These are phyloP conservation scores for Ommatoiulus sabulosus DNA, from an alignment of 2,888 invertebrate species.

Conservation along the genomic window DNA sequence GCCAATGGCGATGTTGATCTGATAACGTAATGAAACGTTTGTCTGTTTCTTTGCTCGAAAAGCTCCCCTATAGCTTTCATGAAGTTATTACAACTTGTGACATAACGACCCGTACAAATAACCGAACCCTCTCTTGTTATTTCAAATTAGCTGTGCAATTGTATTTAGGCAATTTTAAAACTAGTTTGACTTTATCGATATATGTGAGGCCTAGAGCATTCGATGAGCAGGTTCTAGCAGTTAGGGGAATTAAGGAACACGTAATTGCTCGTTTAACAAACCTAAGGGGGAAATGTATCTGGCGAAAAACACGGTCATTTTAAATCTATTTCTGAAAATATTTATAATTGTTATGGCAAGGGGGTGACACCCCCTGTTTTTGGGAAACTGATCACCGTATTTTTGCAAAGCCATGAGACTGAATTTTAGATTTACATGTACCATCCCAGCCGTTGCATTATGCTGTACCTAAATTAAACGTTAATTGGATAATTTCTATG, in stretches of 20 bases:
- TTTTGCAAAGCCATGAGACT: not conserved
- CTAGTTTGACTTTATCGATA: slow-evolving; percentile 16
- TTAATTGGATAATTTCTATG: too few relatives aligned
- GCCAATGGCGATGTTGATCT: too few relatives aligned
- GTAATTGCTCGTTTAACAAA: slow-evolving; percentile 11
- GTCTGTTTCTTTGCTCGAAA: too few relatives aligned
- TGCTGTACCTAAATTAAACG: too few relatives aligned
- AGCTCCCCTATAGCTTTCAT: too few relatives aligned
- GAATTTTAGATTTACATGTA: not conserved
- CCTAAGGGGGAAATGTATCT: not conserved
- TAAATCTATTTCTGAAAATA: not conserved
- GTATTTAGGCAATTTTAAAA: not conserved
- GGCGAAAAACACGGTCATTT: slow-evolving; percentile 32
- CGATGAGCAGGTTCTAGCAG: slow-evolving; percentile 34
- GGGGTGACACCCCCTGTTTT: not conserved
- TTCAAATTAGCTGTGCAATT: slow-evolving; percentile 5
- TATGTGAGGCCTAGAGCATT: slow-evolving; percentile 18
- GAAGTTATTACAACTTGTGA: too few relatives aligned
- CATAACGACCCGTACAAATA: too few relatives aligned
- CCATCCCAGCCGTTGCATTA: not conserved
- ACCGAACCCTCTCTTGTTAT: not conserved
- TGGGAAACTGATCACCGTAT: not conserved
- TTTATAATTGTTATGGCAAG: not conserved
- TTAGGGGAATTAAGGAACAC: not conserved
- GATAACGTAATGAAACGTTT: too few relatives aligned